A percentile compares a stretch with the other conserved stretches of the same genome.
Evolutionary conservation across 2,113 vertebrate genomes (phyloP).

Genomic region (Brienomyrus brachyistius): DNA sequence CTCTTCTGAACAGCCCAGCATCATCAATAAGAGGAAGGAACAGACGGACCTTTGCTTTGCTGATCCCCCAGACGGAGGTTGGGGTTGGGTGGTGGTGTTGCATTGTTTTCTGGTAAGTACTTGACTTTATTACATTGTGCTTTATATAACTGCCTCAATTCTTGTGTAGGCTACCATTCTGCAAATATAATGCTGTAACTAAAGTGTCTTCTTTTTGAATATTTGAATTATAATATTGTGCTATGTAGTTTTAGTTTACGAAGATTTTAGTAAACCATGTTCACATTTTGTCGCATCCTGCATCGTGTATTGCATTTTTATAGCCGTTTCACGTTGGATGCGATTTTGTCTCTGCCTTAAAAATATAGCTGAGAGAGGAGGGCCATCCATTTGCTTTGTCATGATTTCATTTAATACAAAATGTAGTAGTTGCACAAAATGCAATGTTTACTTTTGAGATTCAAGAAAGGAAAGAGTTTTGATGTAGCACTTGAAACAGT

Average conservation of each 20-base stretch:
- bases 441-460: not conserved
- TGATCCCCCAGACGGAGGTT: constrained; percentile 64
- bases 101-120: constrained; percentile 84
- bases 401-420: not conserved
- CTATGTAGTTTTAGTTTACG: not conserved
- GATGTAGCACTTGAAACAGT: not conserved
- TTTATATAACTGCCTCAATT: not conserved
- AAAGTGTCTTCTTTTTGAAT: not conserved
- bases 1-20: constrained; percentile 41
- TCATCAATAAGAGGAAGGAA: constrained; percentile 39
- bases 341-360: not conserved
- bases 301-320: not conserved
- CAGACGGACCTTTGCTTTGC: constrained; percentile 42
- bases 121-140: not conserved
- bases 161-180: not conserved
- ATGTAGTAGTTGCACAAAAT: not conserved
- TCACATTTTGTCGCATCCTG: not conserved
- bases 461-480: not conserved
- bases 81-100: constrained; percentile 85
- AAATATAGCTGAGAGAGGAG: not conserved
- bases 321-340: not conserved
- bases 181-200: not conserved
- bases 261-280: not conserved
- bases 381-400: not conserved
- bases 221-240: not conserved